phyloP scores from a whole-genome alignment of 2,113 vertebrate species.

The Orcinus orca region DNA sequence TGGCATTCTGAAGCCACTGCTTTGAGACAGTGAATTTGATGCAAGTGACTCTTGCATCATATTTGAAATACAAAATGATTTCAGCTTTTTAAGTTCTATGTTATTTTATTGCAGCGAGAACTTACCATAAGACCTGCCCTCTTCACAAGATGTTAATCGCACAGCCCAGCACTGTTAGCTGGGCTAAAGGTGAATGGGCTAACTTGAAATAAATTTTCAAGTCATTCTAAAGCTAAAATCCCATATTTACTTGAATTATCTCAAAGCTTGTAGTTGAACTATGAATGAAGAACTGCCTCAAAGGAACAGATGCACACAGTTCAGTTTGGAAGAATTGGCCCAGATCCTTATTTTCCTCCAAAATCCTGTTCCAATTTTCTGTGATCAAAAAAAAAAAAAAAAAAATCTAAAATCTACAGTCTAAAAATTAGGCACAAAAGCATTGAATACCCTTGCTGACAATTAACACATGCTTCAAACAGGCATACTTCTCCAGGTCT shows the following conservation, averaged over 20 bases:
- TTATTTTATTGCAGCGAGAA: neutral
- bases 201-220: neutral
- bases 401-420: neutral
- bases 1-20: neutral
- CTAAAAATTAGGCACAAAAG: neutral
- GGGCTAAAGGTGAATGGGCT: no score
- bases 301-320: neutral
- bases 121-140: neutral
- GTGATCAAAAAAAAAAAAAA: neutral
- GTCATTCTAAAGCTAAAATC: neutral
- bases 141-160: neutral
- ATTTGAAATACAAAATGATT: neutral
- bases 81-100: neutral
- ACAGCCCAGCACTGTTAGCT: no score
- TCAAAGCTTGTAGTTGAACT: neutral
- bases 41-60: neutral
- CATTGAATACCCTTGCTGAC: neutral
- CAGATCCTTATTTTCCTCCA: neutral
- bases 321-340: neutral
- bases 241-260: neutral
- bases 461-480: neutral
- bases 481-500: neutral
- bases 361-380: neutral
- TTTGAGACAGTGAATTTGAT: neutral
- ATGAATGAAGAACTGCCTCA: fast-evolving